Percentiles rank a stretch among this genome's conserved stretches.
Evolutionary conservation across 1,140 invertebrate species (phyloP).

Genomic region (Bactericera cockerelli): DNA sequence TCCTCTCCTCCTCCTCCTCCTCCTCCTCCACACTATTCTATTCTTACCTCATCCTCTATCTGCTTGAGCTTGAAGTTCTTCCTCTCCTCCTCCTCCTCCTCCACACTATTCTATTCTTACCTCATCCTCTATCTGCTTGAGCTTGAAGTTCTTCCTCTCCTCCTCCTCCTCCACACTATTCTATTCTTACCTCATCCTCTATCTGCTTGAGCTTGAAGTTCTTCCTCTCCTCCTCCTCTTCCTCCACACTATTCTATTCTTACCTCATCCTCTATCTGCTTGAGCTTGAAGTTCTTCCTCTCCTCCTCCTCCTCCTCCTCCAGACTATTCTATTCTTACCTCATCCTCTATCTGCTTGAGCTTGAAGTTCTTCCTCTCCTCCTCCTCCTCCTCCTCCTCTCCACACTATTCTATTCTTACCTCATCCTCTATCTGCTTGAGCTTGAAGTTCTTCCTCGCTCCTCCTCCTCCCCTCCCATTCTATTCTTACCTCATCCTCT

Average conservation of each 20-base stretch:
- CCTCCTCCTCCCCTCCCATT: too few relatives aligned
- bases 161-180: too few relatives aligned
- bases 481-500: too few relatives aligned
- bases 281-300: slow-evolving; percentile 27
- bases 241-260: too few relatives aligned
- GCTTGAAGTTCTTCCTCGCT: too few relatives aligned
- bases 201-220: slow-evolving; percentile 39
- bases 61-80: slow-evolving; percentile 36
- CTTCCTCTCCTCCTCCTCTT: slow-evolving; percentile 35
- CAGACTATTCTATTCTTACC: too few relatives aligned
- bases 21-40: too few relatives aligned
- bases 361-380: slow-evolving; percentile 25
- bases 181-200: slow-evolving; percentile 40
- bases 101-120: too few relatives aligned
- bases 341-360: slow-evolving; percentile 48
- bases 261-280: slow-evolving; percentile 48
- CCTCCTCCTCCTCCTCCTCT: too few relatives aligned
- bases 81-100: slow-evolving; percentile 37
- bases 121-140: slow-evolving; percentile 48
- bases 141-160: slow-evolving; percentile 24
- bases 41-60: slow-evolving; percentile 40
- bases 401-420: too few relatives aligned
- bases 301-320: slow-evolving; percentile 43
- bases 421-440: too few relatives aligned
- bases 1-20: slow-evolving; percentile 35